Base-by-base conservation (phyloP, 2,797 vertebrate genomes). In the Amazonetta brasiliensis region DNA sequence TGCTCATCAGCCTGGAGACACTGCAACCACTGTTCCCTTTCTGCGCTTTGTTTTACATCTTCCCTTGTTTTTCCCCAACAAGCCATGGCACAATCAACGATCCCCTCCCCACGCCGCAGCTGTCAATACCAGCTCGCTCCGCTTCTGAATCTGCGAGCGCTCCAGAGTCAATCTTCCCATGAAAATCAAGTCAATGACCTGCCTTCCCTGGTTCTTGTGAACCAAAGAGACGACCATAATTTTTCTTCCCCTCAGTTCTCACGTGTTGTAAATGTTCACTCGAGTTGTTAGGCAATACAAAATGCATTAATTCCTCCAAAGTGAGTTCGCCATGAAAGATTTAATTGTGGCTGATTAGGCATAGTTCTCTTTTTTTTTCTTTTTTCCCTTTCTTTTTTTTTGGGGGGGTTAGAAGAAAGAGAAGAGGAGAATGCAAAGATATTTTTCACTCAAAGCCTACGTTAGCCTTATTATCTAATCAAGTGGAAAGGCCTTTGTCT, bases 151-250 rank as follows among this genome's bases (percentile, higher is more conserved):
- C 98, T 98, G 98, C 96, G 97, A 98, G 97, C 77, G 30, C 92
- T 93, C 97, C 33, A 1, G 95, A 99, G 98, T 98, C 98, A 97
- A 98, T 95, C 99, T 99, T 99, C 99, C 99, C 99, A 99, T 99
- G 99, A 99, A 99, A 99, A 99, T 99, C 98, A 98, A 99, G 98
- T 99, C 99, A 99, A 98, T 98, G 98, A 98, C 98, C 98, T 98
- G 98, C 98, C 98, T 98, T 98, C 97, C 97, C 97, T 97, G 97
- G 89, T 97, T 97, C 98, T 98, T 97, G 98, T 98, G 98, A 98
- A 98, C 97, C 96, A 97, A 98, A 97, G 96, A 97, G 98, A 98
- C 98, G 77, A 98, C 98, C 98, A 98, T 98, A 98, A 98, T 98
- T 98, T 98, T 98, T 98, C 98, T 98, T 97, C 98, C 97, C 92